Conservation (phyloP, 2,888 invertebrate genomes). For the Xestia c-nigrum region DNA sequence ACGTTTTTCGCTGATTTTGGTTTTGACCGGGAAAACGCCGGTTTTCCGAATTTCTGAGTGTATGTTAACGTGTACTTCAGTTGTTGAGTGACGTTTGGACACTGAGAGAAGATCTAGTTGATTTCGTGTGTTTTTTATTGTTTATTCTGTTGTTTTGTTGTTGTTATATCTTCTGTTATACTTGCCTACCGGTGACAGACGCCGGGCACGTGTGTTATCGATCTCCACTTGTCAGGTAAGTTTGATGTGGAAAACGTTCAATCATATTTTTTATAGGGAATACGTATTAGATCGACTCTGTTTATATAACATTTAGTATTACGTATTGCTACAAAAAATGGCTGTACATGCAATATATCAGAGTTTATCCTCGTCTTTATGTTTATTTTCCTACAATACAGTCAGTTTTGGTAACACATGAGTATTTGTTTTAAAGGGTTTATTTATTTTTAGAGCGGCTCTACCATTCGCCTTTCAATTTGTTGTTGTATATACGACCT, state of each 20-base stretch:
- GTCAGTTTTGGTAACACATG: conserved; percentile 9
- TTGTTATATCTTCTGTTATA: conserved; percentile 65
- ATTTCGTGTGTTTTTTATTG: conserved; percentile 70
- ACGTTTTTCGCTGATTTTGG: conserved; percentile 74
- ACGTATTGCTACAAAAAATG: conserved; percentile 13
- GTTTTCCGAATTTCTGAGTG: conserved; percentile 74
- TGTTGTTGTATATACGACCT: conserved; percentile 10
- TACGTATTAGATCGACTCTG: conserved; percentile 32
- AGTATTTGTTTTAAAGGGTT: background rate
- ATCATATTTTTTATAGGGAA: conserved; percentile 53
- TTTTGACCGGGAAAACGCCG: conserved; percentile 87
- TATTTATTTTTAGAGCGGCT: background rate
- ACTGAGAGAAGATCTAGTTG: conserved; percentile 67
- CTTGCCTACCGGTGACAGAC: conserved; percentile 69
- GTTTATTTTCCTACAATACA: conserved; percentile 35
- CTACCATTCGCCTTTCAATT: conserved; percentile 2
- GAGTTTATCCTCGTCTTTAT: conserved; percentile 36
- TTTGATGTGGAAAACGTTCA: conserved; percentile 46
- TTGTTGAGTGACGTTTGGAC: conserved; percentile 77
- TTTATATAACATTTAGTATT: conserved; percentile 41
- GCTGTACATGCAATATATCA: conserved; percentile 5
- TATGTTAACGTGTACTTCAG: conserved; percentile 74
- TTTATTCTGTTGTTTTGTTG: conserved; percentile 73
- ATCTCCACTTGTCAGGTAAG: conserved; percentile 79
- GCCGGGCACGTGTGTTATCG: conserved; percentile 81